Percentiles rank a stretch among this genome's conserved stretches.
These are phyloP conservation scores for Lymantria dispar DNA, from an alignment of 2,888 invertebrate species.

Conservation along the genomic window DNA sequence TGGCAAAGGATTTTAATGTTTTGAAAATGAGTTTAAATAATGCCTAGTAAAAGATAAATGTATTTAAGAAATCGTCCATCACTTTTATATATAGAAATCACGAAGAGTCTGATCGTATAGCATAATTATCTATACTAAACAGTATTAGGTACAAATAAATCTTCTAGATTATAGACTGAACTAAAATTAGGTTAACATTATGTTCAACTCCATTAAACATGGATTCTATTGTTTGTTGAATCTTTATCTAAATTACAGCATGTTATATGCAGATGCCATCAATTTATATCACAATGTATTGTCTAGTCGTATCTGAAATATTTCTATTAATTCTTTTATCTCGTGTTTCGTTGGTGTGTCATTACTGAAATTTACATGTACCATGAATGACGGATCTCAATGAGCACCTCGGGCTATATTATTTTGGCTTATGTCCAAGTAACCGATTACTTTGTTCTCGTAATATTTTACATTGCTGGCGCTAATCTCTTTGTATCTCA, in stretches of 20 bases:
- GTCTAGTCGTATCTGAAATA: constrained; percentile 1
- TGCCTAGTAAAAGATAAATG: no score
- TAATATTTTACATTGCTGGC: constrained; percentile 49
- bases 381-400: constrained; percentile 59
- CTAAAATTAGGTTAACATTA: constrained; percentile 2
- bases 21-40: no score
- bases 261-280: neutral
- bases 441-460: constrained; percentile 57
- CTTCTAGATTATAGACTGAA: neutral
- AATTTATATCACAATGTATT: neutral
- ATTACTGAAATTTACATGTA: constrained; percentile 1
- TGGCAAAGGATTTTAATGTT: no score
- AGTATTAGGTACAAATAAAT: no score
- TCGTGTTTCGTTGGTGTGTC: no score
- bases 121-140: no score
- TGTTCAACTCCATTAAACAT: constrained; percentile 5
- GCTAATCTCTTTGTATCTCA: constrained; percentile 41
- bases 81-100: no score
- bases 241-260: constrained; percentile 3
- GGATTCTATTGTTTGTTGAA: constrained; percentile 8
- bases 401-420: constrained; percentile 35
- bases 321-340: neutral
- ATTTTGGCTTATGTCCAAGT: constrained; percentile 53
- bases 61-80: no score
- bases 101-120: no score